Base-by-base conservation (phyloP, 2,888 invertebrate genomes). In the Sisyra nigra region DNA sequence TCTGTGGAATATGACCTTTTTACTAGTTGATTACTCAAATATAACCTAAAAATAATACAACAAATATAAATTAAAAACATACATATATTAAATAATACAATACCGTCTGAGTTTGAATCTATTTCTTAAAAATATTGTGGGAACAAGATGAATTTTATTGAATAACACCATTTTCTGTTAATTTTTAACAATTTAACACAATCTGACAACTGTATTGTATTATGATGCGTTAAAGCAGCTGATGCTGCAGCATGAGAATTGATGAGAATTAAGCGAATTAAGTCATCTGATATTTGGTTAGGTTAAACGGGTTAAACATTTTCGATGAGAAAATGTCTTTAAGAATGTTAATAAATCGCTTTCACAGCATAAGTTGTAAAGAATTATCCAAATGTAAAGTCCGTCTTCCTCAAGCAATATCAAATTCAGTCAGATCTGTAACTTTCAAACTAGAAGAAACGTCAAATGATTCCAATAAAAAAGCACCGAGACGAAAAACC, bases 401-500 rank as follows among this genome's bases (percentile, higher is more conserved):
- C 7, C 7, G 3, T 24, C 24, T 24, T 24, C 24, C 24, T 24
- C 24, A 24, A 33, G 4, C 33, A 3, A 14, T 33, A 33, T 33
- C 14, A 14, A 33, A 33, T 33, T n/a, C 11, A 18, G 19, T 18
- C 8, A 37, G 19, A 19, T 37, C 7, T 37, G 17, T 19, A 2
- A 37, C 37, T n/a, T 37, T 37, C 18, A 17, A 37, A 18, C 17
- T 37, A 24, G 19, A 37, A n/a, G n/a, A 33, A 33, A 4, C 33
- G 9, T 3, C 9, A 6, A 14, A 15, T n/a, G 19, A 45, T 44
- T 3, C 40, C 42, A 15, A 45, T 42, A 19, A 46, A 18, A 46
- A 50, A 34, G 46, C 48, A 15, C 52, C 52, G 33, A 62, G 55
- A 45, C 57, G 56, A 45, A 58, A 58, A 48, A 55, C 53, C 2